A percentile compares a stretch with the other conserved stretches of the same genome.
phyloP scores from a whole-genome alignment of 64 coral and sea anemone genomes.

The Pocillopora verrucosa region DNA sequence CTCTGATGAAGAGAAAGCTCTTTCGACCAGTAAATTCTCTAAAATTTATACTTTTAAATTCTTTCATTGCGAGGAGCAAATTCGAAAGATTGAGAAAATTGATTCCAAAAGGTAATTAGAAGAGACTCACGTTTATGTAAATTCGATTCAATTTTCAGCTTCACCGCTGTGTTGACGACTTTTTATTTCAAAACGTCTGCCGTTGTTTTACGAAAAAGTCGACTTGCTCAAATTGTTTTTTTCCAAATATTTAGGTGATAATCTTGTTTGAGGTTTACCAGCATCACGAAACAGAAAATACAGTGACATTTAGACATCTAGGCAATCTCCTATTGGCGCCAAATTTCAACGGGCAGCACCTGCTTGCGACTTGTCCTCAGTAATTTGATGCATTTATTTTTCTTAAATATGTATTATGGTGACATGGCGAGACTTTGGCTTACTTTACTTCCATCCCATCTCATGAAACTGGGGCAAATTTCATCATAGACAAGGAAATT shows the following conservation, averaged over 20 bases:
- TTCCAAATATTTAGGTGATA: neutral
- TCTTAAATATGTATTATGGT: neutral
- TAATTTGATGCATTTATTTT: constrained; percentile 10
- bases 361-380: neutral
- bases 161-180: constrained; percentile 3
- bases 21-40: neutral
- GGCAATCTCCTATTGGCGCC: neutral
- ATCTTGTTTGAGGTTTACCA: constrained; percentile 6
- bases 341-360: neutral
- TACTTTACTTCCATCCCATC: neutral
- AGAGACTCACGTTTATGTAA: constrained; percentile 19
- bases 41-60: neutral
- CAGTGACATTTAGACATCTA: neutral
- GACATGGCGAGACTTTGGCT: neutral
- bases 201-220: neutral
- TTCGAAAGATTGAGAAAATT: neutral
- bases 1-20: neutral
- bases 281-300: neutral
- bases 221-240: neutral
- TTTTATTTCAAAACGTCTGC: neutral
- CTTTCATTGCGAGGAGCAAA: neutral
- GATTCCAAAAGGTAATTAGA: neutral
- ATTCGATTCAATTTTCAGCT: neutral
- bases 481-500: neutral
- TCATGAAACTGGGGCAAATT: neutral